These are phyloP conservation scores for Otolemur crassicaudatus DNA, from an alignment of 2,797 vertebrate genomes.

Conservation along the genomic window DNA sequence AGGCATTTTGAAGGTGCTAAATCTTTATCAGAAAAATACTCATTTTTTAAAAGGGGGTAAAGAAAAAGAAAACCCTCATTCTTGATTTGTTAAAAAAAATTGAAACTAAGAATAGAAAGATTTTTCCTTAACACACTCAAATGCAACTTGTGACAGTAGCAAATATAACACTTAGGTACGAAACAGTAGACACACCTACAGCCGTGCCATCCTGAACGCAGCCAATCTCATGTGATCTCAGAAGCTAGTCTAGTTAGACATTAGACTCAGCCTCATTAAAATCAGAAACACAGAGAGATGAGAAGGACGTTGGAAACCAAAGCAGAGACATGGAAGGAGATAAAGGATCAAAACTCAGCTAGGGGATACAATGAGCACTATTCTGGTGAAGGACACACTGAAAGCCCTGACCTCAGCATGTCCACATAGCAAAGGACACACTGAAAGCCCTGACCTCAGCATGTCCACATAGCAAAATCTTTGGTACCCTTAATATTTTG, in stretches of 20 bases:
- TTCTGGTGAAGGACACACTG: neutral
- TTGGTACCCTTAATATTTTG: neutral
- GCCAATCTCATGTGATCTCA: neutral
- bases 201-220: neutral
- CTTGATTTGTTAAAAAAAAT: neutral
- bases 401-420: neutral
- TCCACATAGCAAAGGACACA: neutral
- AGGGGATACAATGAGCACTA: neutral
- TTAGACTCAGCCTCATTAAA: conserved; percentile 38
- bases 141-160: neutral
- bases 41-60: neutral
- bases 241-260: neutral
- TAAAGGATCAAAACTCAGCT: neutral
- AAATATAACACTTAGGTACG: conserved; percentile 2
- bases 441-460: neutral
- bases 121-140: conserved; percentile 1
- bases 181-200: neutral
- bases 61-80: neutral
- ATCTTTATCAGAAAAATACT: conserved; percentile 39
- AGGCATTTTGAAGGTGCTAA: neutral
- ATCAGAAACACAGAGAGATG: neutral
- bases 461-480: neutral
- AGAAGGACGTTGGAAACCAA: neutral
- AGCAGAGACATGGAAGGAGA: neutral
- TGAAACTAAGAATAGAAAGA: conserved; percentile 16